Conservation (phyloP, 2,888 invertebrate genomes). For the Eristalis intricaria region DNA sequence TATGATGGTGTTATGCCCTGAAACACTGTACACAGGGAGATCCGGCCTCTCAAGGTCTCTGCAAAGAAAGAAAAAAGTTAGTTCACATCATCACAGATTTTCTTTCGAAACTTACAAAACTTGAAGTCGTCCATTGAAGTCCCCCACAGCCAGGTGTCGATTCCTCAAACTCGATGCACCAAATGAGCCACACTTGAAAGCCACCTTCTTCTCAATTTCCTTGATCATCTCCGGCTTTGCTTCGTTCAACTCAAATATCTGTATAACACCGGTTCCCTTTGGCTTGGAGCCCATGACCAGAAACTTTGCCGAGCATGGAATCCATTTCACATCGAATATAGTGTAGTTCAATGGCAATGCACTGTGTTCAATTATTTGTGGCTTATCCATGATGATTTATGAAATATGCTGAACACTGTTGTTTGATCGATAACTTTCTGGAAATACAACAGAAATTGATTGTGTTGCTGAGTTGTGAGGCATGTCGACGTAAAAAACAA, state of each 20-base stretch:
- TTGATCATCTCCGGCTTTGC: conserved; percentile 88
- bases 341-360: conserved; percentile 92
- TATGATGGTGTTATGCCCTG: conserved; percentile 90
- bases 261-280: conserved; percentile 91
- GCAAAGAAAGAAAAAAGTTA: conserved; percentile 68
- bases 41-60: conserved; percentile 91
- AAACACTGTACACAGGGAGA: conserved; percentile 89
- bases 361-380: conserved; percentile 94
- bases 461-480: conserved; percentile 45
- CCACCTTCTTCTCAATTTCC: conserved; percentile 89
- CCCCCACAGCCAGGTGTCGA: conserved; percentile 93
- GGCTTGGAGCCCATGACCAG: conserved; percentile 93
- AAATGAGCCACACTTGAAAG: conserved; percentile 96
- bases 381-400: conserved; percentile 85
- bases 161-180: conserved; percentile 92
- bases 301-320: conserved; percentile 96
- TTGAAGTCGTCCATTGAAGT: conserved; percentile 92
- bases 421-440: conserved; percentile 51
- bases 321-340: conserved; percentile 96
- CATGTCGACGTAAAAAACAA: conserved; percentile 8
- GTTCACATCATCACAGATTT: neutral
- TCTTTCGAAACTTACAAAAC: conserved; percentile 85
- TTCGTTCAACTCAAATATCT: conserved; percentile 89
- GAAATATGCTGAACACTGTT: neutral
- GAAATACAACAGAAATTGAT: conserved; percentile 27